Base-by-base conservation (phyloP, 2,113 vertebrate genomes). In the Embiotoca jacksoni region DNA sequence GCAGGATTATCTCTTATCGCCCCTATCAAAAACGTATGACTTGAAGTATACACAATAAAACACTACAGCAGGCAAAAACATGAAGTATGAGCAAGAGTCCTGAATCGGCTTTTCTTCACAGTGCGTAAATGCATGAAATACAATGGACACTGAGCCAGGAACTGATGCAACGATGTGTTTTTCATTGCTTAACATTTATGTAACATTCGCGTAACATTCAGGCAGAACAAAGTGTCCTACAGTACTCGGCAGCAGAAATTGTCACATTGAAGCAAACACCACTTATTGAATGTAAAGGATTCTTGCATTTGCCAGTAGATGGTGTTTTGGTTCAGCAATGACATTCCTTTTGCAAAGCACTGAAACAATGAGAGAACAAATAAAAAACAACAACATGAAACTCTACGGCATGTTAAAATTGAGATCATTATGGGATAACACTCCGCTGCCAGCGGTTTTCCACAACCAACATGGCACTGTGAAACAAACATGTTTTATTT, bases 331-430 rank as follows among this genome's bases (percentile, higher is more conserved):
- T 30, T 77, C 75, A 75, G 67, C 64, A 72, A 81, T 37, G 58
- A 5, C 23, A 65, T 62, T 13, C 61, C n/a, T 61, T 47, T 50
- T 63, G 52, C 41, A 54, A 31, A 61, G 33, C 71, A 14, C 32
- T 54, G 35, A 75, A 67, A 74, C 73, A 75, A 89, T 14, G n/a
- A 58, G 15, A 39, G 32, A 31, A 68, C 75, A 72, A 44, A 44
- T 72, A 56, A 76, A 0, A 33, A 33, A 55, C 23, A 0, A 7
- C 37, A 78, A 55, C 53, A 74, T n/a, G 35, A 64, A 69, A 23
- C 23, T 10, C 23, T 23, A 23, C 23, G 23, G 23, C 23, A 6
- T 37, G n/a, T 83, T 35, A 14, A 64, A 65, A 50, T 0, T 4
- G 3, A 50, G 49, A 70, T 58, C 6, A 41, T n/a, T 56, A 56